Conservation (phyloP, 2,888 invertebrate species). For the Microplitis manilae region DNA sequence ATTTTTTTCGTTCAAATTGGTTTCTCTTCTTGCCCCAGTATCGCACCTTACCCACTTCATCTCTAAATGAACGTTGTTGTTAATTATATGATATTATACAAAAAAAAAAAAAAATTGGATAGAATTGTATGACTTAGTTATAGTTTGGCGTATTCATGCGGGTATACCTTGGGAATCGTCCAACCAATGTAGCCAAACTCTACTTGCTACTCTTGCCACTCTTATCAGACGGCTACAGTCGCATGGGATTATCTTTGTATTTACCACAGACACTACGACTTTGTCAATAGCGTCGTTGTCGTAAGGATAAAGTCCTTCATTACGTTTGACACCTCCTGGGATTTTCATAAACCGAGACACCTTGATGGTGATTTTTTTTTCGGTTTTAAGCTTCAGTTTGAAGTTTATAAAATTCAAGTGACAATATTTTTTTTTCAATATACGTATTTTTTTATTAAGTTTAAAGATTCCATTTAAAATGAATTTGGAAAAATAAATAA, state of each 20-base stretch:
- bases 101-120: neutral
- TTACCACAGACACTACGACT: slow-evolving; percentile 19
- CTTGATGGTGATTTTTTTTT: neutral
- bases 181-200: slow-evolving; percentile 14
- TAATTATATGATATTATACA: neutral
- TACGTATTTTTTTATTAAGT: neutral
- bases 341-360: slow-evolving; percentile 4
- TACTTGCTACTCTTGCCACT: slow-evolving; percentile 10
- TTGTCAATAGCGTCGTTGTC: slow-evolving; percentile 16
- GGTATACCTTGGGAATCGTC: slow-evolving; percentile 35
- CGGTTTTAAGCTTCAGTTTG: slow-evolving; percentile 3
- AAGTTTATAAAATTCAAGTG: neutral
- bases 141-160: slow-evolving; percentile 24
- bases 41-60: too few relatives aligned
- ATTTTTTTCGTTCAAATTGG: too few relatives aligned
- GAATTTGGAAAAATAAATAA: too few relatives aligned
- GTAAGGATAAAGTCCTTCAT: slow-evolving; percentile 19
- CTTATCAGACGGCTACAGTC: slow-evolving; percentile 49
- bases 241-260: slow-evolving; percentile 44
- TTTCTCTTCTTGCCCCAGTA: too few relatives aligned
- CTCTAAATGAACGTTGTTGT: too few relatives aligned
- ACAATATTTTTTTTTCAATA: neutral
- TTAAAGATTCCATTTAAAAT: neutral
- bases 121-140: slow-evolving; percentile 4
- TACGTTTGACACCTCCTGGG: slow-evolving; percentile 2